Base-by-base conservation (phyloP, 2,113 vertebrate species). In the Tringa solitaria region DNA sequence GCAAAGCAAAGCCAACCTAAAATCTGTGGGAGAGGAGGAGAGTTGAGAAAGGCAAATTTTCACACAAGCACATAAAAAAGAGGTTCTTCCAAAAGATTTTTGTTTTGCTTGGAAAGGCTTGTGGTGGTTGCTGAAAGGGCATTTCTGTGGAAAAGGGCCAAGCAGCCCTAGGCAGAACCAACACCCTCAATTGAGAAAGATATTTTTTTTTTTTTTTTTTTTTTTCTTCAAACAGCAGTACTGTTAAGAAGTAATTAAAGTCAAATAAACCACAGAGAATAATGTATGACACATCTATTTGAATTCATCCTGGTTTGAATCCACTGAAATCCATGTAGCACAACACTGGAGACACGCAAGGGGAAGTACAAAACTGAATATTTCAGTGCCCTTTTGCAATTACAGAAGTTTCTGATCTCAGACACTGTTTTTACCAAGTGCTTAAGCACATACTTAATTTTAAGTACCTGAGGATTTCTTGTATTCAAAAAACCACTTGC, bases 221-320 rank as follows among this genome's bases (percentile, higher is more conserved):
- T 45, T 45, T 81, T 68, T 89, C 46, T 79, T 64, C 89, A 84
- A 94, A 48, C 35, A 89, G 70, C 43, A 76, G n/a, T 65, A 67
- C 91, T 89, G 37, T 82, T 94, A 89, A 96, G 77, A 87, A 91
- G 61, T 94, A 92, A 96, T 97, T 96, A 95, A 91, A 95, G 65
- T 95, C 82, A 95, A 96, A 96, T 93, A 91, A 96, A 96, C 80
- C 93, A 94, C 7, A 11, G 56, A 93, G 93, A 96, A 87, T 78
- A 83, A 22, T 64, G 84, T 84, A 93, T 91, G 94, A 94, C 84
- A 85, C 85, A 91, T 86, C 37, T 61, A 23, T 91, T 96, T 87
- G 84, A 93, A 83, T 91, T 95, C 63, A 65, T 94, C 75, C 63
- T 20, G 3, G 30, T 95, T 73, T 93, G 75, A 63, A 87, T 83